Base-by-base conservation (phyloP, 2,113 vertebrate genomes). In the Mandrillus leucophaeus region DNA sequence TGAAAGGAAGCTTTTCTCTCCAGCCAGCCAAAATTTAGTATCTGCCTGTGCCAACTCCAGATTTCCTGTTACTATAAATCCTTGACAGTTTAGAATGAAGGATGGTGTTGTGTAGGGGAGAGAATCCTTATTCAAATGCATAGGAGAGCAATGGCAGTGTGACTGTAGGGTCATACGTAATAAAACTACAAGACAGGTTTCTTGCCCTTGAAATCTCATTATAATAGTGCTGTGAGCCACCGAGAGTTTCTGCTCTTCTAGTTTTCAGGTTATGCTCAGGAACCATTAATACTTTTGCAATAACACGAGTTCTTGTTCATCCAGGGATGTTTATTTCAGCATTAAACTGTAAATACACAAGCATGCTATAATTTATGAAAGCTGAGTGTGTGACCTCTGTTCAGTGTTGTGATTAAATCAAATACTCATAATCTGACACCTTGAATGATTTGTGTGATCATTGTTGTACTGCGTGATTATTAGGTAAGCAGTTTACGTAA, bases 1-100 rank as follows among this genome's bases (percentile, higher is more conserved):
- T 2, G 20, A 93, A 57, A 57, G 95, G 75, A 83, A 57, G n/a
- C 73, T 45, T 40, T 94, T 95, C 83, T 92, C 43, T 27, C 11
- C 50, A n/a, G 70, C 35, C 48, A 95, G 93, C 95, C 91, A 52
- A 38, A 81, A 86, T 72, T n/a, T 73, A 93, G 22, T 78, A 13
- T 72, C 93, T 82, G 91, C 83, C 32, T 48, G 8, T 57, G 16
- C 61, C 43, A 79, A n/a, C 32, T 78, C 89, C 78, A 50, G 1
- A 57, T 73, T 88, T 97, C 78, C 92, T 84, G 86, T 93, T 75
- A 18, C 55, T 68, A 0, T 68, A 78, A 68, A 52, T 75, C 12
- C 64, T 66, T 72, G 40, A 48, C 64, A 82, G 52, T 68, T 88
- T 79, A 83, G 83, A 78, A 23, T 73, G 86, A 61, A 86, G 68